phyloP scores from a whole-genome alignment of 35 echinoderm and acorn worm species.

The Apostichopus parvimensis region DNA sequence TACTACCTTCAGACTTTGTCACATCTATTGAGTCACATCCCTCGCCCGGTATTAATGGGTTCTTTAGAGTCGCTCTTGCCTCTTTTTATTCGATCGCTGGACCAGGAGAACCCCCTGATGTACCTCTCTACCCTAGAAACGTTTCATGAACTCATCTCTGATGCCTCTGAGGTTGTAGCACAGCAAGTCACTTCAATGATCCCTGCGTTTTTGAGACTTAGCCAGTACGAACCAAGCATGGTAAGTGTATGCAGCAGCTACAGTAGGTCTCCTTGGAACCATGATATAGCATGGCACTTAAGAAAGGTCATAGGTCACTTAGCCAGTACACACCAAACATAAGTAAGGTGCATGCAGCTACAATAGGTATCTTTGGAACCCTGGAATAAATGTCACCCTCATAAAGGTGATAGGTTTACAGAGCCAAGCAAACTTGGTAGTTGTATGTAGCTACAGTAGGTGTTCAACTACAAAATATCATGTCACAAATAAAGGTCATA shows the following conservation, averaged over 20 bases:
- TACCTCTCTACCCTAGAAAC: conserved; percentile 74
- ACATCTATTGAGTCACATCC: conserved; percentile 74
- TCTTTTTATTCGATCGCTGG: conserved; percentile 76
- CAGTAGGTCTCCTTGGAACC: not conserved
- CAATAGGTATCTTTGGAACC: too few species aligned
- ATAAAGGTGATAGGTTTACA: too few species aligned
- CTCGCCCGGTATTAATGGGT: conserved; percentile 78
- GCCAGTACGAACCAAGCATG: conserved; percentile 66
- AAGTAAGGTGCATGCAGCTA: too few species aligned
- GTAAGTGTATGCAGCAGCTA: conserved; percentile 40
- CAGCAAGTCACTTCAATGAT: conserved; percentile 74
- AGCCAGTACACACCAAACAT: conserved; percentile 60
- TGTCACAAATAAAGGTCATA: too few species aligned
- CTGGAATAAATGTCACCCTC: too few species aligned
- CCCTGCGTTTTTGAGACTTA: conserved; percentile 66
- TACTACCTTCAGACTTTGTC: conserved; percentile 73
- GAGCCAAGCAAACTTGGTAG: too few species aligned
- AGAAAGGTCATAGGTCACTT: conserved; percentile 6
- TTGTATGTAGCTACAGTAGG: too few species aligned
- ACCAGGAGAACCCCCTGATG: conserved; percentile 67
- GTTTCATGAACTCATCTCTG: conserved; percentile 55
- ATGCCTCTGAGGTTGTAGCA: conserved; percentile 66
- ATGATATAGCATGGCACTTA: not conserved
- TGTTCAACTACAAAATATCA: too few species aligned
- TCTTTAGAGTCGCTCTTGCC: conserved; percentile 86